These are phyloP conservation scores for Orchestes rusci DNA, from an alignment of 2,888 invertebrate genomes.

Conservation along the genomic window DNA sequence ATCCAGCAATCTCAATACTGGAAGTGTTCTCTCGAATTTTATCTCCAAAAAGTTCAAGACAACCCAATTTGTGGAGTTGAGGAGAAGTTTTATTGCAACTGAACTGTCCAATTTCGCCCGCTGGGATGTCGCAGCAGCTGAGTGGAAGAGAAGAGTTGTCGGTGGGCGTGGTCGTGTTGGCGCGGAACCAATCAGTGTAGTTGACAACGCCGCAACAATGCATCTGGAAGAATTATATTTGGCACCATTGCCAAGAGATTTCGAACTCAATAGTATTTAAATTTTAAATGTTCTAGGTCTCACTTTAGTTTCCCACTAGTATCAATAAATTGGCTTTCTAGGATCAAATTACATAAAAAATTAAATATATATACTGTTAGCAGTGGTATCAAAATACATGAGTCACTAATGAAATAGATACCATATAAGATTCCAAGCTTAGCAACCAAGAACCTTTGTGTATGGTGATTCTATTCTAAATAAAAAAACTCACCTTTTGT, in stretches of 20 bases:
- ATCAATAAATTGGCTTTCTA: no score
- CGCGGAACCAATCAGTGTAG: constrained; percentile 56
- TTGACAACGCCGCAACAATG: constrained; percentile 64
- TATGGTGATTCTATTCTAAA: no score
- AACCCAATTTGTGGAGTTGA: constrained; percentile 51
- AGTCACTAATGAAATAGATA: no score
- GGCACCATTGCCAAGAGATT: no score
- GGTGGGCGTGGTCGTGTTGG: constrained; percentile 25
- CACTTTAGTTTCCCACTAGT: no score
- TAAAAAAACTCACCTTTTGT: constrained; percentile 57
- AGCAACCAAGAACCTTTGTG: no score
- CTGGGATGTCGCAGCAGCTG: constrained; percentile 55
- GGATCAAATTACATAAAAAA: background rate
- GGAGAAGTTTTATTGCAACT: constrained; percentile 34
- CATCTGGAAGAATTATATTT: constrained; percentile 49
- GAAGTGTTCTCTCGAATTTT: constrained; percentile 63
- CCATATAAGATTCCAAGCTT: no score
- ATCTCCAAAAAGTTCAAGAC: constrained; percentile 54
- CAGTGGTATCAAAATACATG: no score
- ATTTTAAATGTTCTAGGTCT: no score
- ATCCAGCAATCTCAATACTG: constrained; percentile 70
- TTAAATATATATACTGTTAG: background rate
- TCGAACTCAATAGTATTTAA: no score
- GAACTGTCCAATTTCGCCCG: constrained; percentile 44
- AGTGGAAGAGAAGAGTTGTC: constrained; percentile 47